phyloP scores from a whole-genome alignment of 2,888 invertebrate species.

The Cynaeus angustus region DNA sequence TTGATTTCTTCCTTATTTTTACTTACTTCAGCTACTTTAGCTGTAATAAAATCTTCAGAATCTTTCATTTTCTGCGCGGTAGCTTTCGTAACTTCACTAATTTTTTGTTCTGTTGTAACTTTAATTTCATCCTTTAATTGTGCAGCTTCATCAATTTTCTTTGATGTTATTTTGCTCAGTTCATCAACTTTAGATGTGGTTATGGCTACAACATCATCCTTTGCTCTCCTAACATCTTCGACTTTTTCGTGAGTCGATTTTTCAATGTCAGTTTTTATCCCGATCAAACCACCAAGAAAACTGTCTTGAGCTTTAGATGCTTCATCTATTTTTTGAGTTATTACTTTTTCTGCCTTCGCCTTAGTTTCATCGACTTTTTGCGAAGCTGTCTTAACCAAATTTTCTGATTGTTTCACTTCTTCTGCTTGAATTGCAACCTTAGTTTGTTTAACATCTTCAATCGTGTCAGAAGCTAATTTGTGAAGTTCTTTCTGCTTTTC shows the following conservation, averaged over 20 bases:
- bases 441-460: no score
- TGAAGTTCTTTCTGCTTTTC: no score
- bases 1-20: background rate
- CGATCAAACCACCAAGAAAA: constrained; percentile 16
- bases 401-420: no score
- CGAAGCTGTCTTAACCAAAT: no score
- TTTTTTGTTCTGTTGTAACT: constrained; percentile 17
- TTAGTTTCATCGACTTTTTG: no score
- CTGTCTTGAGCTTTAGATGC: background rate
- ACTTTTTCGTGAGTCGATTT: background rate
- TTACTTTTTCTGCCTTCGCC: background rate
- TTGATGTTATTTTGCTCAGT: background rate
- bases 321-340: background rate
- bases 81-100: background rate
- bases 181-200: background rate
- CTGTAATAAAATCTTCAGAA: background rate
- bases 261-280: constrained; percentile 7
- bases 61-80: background rate
- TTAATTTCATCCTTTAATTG: constrained; percentile 8
- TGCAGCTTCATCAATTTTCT: background rate
- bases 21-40: background rate
- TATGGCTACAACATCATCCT: background rate
- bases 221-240: background rate
- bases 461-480: no score
- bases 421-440: no score